These are phyloP conservation scores for Pseudonaja textilis DNA, from an alignment of 2,113 vertebrate genomes.

Conservation along the genomic window DNA sequence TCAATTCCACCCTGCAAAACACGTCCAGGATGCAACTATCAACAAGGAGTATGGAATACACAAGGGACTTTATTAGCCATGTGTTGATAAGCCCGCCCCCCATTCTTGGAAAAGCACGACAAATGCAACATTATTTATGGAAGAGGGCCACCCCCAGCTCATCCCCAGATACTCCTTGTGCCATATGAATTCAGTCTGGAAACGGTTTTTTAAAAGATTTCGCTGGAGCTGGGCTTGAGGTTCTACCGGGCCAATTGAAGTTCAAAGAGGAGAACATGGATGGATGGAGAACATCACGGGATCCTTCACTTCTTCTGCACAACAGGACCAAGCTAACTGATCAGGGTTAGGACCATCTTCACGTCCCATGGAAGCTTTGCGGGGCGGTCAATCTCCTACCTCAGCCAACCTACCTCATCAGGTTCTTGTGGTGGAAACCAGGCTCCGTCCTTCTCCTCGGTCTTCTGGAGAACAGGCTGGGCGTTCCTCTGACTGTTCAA, in stretches of 20 bases:
- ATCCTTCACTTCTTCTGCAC: neutral
- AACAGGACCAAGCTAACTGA: neutral
- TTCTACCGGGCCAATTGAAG: constrained; percentile 29
- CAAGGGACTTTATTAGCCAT: neutral
- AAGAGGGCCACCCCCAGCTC: neutral
- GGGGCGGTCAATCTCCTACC: neutral
- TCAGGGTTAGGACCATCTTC: neutral
- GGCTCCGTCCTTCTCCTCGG: neutral
- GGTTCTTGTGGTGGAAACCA: neutral
- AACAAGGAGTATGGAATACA: neutral
- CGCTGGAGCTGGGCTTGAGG: neutral
- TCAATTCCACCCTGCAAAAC: neutral
- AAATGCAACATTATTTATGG: neutral
- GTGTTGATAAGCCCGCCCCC: neutral
- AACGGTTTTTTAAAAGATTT: neutral
- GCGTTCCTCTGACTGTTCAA: neutral
- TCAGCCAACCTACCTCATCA: neutral
- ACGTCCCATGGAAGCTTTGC: neutral
- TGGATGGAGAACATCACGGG: neutral
- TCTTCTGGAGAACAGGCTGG: neutral
- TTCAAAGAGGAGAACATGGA: neutral
- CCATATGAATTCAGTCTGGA: neutral
- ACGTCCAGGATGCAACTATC: neutral
- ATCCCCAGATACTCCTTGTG: neutral
- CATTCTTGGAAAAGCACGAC: neutral